Evolutionary conservation across 92 coral and sea anemone genomes (phyloP).

Genomic region (Diadumene lineata): DNA sequence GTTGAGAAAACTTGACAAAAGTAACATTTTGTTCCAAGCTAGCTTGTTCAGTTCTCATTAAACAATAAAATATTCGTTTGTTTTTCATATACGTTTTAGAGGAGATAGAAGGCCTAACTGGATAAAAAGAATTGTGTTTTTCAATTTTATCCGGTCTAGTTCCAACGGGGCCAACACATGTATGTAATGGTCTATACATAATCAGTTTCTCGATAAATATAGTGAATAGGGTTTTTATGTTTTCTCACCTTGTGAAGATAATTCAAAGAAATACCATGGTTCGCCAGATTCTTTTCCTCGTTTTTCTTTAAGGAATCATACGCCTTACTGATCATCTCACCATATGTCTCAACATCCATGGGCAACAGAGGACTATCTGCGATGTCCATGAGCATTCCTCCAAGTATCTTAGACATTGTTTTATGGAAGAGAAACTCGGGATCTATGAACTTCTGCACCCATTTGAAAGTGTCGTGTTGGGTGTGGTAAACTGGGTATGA

Average conservation of each 20-base stretch:
- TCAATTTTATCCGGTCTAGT: too few species aligned
- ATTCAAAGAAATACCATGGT: slow-evolving; percentile 28
- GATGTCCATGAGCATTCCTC: slow-evolving; percentile 58
- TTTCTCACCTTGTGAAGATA: slow-evolving; percentile 18
- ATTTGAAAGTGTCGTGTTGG: slow-evolving; percentile 67
- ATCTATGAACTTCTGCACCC: slow-evolving; percentile 67
- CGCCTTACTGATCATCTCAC: slow-evolving; percentile 37
- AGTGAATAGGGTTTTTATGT: not conserved
- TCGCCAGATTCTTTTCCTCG: slow-evolving; percentile 19
- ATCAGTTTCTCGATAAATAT: too few species aligned
- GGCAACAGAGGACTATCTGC: slow-evolving; percentile 53
- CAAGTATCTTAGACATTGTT: slow-evolving; percentile 54
- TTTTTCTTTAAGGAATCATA: slow-evolving; percentile 20
- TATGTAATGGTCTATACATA: too few species aligned
- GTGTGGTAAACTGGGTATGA: slow-evolving; percentile 76
- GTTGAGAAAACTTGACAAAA: too few species aligned
- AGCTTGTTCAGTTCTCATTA: too few species aligned
- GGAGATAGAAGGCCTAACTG: too few species aligned
- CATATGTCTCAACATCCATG: slow-evolving; percentile 53
- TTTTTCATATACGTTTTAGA: too few species aligned
- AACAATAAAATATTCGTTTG: too few species aligned
- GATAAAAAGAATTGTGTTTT: too few species aligned
- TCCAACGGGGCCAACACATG: too few species aligned
- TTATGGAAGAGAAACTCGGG: slow-evolving; percentile 65
- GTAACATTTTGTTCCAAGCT: too few species aligned